A percentile compares a stretch with the other conserved stretches of the same genome.
phyloP scores from a whole-genome alignment of 2,888 invertebrate genomes.

The Torymus aiolomorphi region DNA sequence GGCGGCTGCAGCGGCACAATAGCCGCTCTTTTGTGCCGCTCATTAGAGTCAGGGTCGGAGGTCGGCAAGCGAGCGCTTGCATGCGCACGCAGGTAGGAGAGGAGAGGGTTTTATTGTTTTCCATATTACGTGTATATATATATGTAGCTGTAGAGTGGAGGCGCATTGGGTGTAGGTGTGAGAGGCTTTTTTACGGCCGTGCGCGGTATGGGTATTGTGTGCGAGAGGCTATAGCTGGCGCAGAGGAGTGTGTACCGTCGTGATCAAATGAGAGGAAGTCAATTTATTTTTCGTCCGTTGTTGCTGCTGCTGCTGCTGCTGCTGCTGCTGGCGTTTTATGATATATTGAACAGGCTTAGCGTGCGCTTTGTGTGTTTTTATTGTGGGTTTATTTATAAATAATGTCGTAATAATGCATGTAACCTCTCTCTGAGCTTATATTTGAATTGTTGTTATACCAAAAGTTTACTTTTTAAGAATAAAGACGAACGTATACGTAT shows the following conservation, averaged over 20 bases:
- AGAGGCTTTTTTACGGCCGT: slow-evolving; percentile 10
- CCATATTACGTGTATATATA: slow-evolving; percentile 30
- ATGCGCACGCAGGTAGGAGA: slow-evolving; percentile 45
- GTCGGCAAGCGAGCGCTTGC: slow-evolving; percentile 65
- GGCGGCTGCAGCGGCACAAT: slow-evolving; percentile 61
- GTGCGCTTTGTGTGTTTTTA: too few species aligned
- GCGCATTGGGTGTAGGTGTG: slow-evolving; percentile 19
- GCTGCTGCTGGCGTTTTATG: not conserved
- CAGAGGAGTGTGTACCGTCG: not conserved
- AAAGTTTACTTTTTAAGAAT: too few species aligned
- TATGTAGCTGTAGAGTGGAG: not conserved
- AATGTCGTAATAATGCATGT: too few species aligned
- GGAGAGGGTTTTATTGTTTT: slow-evolving; percentile 40
- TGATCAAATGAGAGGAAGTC: slow-evolving; percentile 11
- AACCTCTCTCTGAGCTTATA: too few species aligned
- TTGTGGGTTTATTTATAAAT: too few species aligned
- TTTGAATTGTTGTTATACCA: too few species aligned
- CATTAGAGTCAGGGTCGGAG: slow-evolving; percentile 71
- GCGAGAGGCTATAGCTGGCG: too few species aligned
- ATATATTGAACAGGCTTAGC: slow-evolving; percentile 10
- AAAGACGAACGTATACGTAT: too few species aligned
- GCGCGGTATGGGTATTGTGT: slow-evolving; percentile 4
- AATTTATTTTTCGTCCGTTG: slow-evolving; percentile 9
- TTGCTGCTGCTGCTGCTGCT: too few species aligned
- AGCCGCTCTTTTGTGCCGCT: slow-evolving; percentile 68